phyloP scores from a whole-genome alignment of 2,113 vertebrate genomes.

The Hystrix brachyura region DNA sequence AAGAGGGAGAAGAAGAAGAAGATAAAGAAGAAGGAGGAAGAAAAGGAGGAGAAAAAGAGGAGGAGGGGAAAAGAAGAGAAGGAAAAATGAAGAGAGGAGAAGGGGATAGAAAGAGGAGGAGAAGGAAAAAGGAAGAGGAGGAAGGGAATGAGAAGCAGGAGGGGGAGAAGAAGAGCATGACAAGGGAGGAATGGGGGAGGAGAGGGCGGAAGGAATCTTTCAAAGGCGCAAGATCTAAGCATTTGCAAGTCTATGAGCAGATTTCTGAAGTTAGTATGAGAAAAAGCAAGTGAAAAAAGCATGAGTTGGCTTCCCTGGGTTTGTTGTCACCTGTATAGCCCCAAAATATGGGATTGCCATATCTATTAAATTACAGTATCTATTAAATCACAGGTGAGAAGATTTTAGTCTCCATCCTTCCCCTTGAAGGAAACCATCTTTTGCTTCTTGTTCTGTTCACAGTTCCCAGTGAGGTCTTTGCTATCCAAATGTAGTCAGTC shows the following conservation, averaged over 20 bases:
- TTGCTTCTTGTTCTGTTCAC: neutral
- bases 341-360: neutral
- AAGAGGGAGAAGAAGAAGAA: neutral
- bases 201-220: neutral
- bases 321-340: neutral
- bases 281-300: neutral
- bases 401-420: conserved; percentile 15
- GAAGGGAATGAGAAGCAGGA: accelerated
- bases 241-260: neutral
- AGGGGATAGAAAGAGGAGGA: accelerated
- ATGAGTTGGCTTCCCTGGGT: neutral
- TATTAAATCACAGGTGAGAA: neutral
- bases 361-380: neutral
- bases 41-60: no score
- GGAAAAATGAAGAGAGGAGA: neutral
- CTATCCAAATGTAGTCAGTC: conserved; percentile 50
- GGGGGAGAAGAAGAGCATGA: neutral
- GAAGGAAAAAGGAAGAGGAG: no score
- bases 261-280: neutral
- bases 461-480: conserved; percentile 17
- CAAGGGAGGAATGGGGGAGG: neutral
- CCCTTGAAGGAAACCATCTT: conserved; percentile 56
- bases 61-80: no score
- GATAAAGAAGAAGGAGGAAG: no score
- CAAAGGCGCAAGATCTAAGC: neutral